Evolutionary conservation across 1,140 invertebrate species (phyloP).

Genomic region (Drosophila orosa): DNA sequence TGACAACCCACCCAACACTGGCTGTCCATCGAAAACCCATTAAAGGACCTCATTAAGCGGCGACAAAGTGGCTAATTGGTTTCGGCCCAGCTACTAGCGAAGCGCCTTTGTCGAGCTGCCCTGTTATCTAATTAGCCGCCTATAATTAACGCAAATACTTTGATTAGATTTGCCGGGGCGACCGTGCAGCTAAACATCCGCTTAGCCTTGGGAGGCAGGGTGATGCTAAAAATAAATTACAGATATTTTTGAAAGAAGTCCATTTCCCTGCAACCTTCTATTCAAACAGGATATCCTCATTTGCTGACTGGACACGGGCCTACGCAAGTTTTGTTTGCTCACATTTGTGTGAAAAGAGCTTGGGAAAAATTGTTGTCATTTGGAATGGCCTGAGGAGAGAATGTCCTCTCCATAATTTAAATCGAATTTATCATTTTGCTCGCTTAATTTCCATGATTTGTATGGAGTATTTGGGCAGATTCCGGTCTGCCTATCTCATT

Average conservation of each 20-base stretch:
- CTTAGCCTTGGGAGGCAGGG: neutral
- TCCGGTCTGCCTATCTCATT: constrained; percentile 7
- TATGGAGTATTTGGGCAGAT: constrained; percentile 8
- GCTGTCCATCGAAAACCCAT: constrained; percentile 47
- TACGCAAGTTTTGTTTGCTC: constrained; percentile 34
- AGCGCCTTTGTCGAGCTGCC: constrained; percentile 8
- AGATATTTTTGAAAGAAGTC: constrained; percentile 6
- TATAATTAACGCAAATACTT: constrained; percentile 48
- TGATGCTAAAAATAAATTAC: constrained; percentile 2
- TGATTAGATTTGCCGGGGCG: constrained; percentile 23
- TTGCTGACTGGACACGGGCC: constrained; percentile 32
- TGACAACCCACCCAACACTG: neutral
- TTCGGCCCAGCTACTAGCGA: constrained; percentile 10
- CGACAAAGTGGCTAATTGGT: constrained; percentile 55
- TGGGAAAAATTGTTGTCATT: constrained; percentile 23
- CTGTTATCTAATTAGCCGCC: constrained; percentile 36
- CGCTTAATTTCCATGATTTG: constrained; percentile 37
- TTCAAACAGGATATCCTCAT: constrained; percentile 47
- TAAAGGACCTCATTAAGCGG: constrained; percentile 37
- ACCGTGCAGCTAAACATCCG: constrained; percentile 18
- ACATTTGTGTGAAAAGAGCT: constrained; percentile 37
- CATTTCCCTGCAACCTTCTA: no score
- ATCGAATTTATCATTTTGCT: constrained; percentile 33
- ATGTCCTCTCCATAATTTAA: neutral
- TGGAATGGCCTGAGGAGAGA: neutral